phyloP scores from a whole-genome alignment of 1,140 invertebrate genomes.

The Pomacea maculata region DNA sequence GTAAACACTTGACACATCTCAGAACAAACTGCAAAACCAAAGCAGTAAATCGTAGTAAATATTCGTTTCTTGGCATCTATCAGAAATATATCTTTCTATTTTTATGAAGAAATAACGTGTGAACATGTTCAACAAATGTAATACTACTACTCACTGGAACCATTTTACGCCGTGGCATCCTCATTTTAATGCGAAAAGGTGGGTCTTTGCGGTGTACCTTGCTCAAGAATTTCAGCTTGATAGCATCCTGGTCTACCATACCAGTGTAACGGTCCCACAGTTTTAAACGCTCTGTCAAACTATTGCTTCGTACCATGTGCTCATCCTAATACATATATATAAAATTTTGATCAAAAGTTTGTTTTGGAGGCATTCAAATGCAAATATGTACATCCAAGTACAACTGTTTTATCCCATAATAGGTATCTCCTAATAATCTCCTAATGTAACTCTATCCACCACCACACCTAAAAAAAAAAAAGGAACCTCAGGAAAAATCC shows the following conservation, averaged over 20 bases:
- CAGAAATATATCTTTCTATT: not conserved
- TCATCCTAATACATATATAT: constrained; percentile 73
- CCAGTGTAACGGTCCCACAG: constrained; percentile 85
- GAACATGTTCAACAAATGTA: not conserved
- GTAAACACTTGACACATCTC: not conserved
- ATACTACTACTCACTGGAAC: constrained; percentile 49
- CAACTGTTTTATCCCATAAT: too few species aligned
- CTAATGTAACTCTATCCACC: too few species aligned
- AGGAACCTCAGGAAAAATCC: too few species aligned
- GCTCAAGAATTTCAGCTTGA: constrained; percentile 86
- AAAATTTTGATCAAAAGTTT: too few species aligned
- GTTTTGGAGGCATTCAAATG: too few species aligned
- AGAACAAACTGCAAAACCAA: not conserved
- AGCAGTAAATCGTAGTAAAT: not conserved
- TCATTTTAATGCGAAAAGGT: constrained; percentile 74
- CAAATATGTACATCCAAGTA: too few species aligned
- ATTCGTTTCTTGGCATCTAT: not conserved
- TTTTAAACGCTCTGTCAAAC: constrained; percentile 83
- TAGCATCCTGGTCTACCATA: constrained; percentile 82
- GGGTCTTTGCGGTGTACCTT: constrained; percentile 79
- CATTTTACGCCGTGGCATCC: constrained; percentile 54
- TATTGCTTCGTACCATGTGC: constrained; percentile 80
- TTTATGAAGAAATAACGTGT: not conserved
- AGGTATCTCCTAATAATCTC: too few species aligned
- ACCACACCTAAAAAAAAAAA: too few species aligned